Evolutionary conservation across 2,888 invertebrate species (phyloP).

Genomic region (Polymixis flavicincta): DNA sequence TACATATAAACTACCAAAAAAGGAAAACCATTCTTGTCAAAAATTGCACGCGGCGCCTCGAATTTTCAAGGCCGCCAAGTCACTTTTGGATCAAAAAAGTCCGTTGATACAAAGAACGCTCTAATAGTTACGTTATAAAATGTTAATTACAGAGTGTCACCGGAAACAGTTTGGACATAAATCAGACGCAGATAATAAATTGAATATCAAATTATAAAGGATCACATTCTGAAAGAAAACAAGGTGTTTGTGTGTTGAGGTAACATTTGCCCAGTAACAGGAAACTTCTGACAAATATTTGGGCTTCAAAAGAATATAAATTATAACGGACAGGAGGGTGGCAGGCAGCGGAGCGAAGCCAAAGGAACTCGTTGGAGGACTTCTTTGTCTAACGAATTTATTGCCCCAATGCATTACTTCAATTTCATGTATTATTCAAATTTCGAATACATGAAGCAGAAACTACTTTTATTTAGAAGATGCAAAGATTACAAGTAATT

Average conservation of each 20-base stretch:
- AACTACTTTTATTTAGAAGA: neutral
- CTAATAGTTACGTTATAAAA: conserved; percentile 40
- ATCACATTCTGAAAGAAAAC: neutral
- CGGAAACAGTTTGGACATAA: conserved; percentile 41
- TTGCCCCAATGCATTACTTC: conserved; percentile 29
- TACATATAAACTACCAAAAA: conserved; percentile 7
- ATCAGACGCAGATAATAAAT: conserved; percentile 43
- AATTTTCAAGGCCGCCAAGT: conserved; percentile 52
- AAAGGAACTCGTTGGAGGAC: conserved; percentile 31
- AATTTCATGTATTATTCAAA: conserved; percentile 52
- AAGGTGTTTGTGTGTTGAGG: conserved; percentile 23
- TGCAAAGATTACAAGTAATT: too few relatives aligned
- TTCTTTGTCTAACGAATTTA: conserved; percentile 43
- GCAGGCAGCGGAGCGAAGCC: conserved; percentile 43
- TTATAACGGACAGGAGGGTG: conserved; percentile 54
- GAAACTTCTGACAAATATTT: conserved; percentile 39
- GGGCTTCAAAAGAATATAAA: conserved; percentile 41
- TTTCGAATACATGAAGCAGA: conserved; percentile 20
- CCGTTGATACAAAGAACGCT: conserved; percentile 32
- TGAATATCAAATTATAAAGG: conserved; percentile 15
- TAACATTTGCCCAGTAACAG: conserved; percentile 34
- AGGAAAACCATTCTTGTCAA: conserved; percentile 19
- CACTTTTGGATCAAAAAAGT: conserved; percentile 23
- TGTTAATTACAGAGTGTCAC: conserved; percentile 50
- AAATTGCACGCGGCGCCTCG: conserved; percentile 21